Evolutionary conservation across 2,113 vertebrate species (phyloP).

Genomic region (Rhagologus leucostigma): DNA sequence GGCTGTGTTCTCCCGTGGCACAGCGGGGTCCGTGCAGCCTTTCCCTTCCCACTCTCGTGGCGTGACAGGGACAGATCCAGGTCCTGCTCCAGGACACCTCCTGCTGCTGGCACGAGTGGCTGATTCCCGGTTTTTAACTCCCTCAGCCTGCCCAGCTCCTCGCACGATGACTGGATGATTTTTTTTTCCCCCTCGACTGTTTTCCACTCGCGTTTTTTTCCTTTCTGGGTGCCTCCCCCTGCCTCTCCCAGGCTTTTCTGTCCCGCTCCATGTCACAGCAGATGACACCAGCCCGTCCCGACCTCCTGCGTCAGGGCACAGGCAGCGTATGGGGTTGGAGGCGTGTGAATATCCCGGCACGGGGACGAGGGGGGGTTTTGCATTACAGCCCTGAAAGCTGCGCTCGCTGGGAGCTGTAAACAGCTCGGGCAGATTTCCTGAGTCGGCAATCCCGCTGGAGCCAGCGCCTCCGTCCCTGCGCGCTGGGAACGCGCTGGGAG

Average conservation of each 20-base stretch:
- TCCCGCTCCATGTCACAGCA: not conserved
- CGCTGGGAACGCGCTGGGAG: not conserved
- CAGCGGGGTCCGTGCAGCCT: not conserved
- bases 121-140: not conserved
- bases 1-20: not conserved
- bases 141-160: not conserved
- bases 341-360: conserved; percentile 15
- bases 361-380: not conserved
- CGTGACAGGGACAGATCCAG: not conserved
- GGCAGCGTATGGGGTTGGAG: conserved; percentile 35
- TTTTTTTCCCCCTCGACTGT: fast-evolving
- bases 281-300: not conserved
- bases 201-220: not conserved
- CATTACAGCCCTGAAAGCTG: conserved; percentile 16
- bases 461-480: not conserved
- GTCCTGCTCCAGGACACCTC: not conserved
- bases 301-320: conserved; percentile 25
- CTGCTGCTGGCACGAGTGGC: not conserved
- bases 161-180: fast-evolving
- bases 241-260: not conserved
- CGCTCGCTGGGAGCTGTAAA: not conserved
- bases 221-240: not conserved
- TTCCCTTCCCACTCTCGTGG: not conserved
- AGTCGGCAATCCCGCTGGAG: not conserved
- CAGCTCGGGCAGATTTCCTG: conserved; percentile 36